These are phyloP conservation scores for Ophioderma brevispina DNA, from an alignment of 35 echinoderm and acorn worm species.

Conservation along the genomic window DNA sequence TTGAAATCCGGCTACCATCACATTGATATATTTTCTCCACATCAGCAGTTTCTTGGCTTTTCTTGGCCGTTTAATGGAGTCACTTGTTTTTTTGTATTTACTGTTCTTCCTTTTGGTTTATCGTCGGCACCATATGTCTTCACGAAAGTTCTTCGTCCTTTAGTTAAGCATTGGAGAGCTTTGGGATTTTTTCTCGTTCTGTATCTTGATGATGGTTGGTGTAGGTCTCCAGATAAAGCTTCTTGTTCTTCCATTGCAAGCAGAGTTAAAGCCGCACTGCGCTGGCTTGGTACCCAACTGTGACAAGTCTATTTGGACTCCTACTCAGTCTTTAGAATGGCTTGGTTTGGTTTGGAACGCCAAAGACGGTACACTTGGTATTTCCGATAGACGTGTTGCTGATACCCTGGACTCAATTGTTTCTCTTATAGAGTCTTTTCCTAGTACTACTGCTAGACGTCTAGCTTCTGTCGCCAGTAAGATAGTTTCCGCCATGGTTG, in stretches of 20 bases:
- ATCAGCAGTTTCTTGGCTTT: constrained; percentile 9
- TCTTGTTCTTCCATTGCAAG: neutral
- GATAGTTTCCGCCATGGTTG: constrained; percentile 6
- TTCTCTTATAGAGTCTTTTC: neutral
- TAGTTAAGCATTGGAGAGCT: neutral
- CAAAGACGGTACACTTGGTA: too few species aligned
- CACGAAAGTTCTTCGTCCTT: neutral
- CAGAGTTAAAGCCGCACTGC: neutral
- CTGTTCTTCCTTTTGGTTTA: constrained; percentile 25
- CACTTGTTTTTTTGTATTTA: neutral
- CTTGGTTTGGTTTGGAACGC: neutral
- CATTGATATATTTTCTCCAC: constrained; percentile 1
- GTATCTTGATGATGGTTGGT: constrained; percentile 26
- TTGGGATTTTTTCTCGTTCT: neutral
- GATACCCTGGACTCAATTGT: neutral
- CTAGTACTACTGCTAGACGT: neutral
- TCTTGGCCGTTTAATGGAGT: too few species aligned
- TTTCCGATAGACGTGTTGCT: neutral
- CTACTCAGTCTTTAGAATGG: neutral
- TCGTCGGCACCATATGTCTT: constrained; percentile 10
- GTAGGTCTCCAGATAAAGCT: too few species aligned
- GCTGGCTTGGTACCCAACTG: neutral
- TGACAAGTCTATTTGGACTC: neutral
- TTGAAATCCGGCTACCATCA: constrained; percentile 23
- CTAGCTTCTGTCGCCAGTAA: neutral